These are phyloP conservation scores for Sepiola atlantica DNA, from an alignment of 2,888 invertebrate species.

Conservation along the genomic window DNA sequence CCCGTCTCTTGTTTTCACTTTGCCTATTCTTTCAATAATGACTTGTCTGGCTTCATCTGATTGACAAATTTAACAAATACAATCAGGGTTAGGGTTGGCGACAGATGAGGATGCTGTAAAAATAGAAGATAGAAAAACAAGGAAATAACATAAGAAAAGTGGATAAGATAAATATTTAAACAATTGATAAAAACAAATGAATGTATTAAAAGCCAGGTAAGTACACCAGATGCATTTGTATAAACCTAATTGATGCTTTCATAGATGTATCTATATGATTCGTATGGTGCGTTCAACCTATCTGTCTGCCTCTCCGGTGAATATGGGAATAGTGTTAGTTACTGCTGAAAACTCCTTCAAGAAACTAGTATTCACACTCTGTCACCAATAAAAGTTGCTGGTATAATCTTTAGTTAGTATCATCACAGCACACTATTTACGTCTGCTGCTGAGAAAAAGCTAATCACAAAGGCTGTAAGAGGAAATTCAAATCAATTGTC, in stretches of 20 bases:
- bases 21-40: neutral
- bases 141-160: neutral
- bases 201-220: neutral
- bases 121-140: neutral
- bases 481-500: slow-evolving; percentile 32
- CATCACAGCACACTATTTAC: neutral
- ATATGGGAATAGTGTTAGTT: neutral
- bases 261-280: neutral
- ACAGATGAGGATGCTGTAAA: neutral
- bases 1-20: slow-evolving; percentile 15
- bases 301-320: neutral
- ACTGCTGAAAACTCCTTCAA: neutral
- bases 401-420: neutral
- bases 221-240: neutral
- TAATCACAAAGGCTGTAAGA: neutral
- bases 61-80: slow-evolving; percentile 20
- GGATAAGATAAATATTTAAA: neutral
- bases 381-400: neutral
- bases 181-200: neutral
- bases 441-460: neutral
- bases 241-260: neutral
- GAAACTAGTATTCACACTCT: neutral
- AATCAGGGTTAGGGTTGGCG: neutral
- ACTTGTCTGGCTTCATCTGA: neutral
- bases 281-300: neutral